phyloP scores from a whole-genome alignment of 1,140 invertebrate species.

The Tetramorium simillimum region DNA sequence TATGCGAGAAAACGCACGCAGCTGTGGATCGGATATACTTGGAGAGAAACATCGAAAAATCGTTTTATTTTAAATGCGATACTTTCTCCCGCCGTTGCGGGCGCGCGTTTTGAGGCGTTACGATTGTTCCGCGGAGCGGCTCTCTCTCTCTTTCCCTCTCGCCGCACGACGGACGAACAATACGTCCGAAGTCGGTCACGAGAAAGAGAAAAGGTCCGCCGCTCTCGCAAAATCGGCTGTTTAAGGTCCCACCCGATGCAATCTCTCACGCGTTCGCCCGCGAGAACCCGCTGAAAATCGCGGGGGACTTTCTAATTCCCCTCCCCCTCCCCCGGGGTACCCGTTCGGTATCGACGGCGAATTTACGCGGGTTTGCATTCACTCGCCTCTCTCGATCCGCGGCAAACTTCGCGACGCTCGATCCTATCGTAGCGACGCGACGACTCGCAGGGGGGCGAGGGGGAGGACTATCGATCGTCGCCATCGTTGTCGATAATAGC shows the following conservation, averaged over 20 bases:
- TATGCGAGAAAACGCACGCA: neutral
- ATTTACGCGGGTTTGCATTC: neutral
- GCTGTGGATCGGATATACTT: neutral
- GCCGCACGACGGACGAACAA: neutral
- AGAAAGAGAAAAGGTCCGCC: slow-evolving; percentile 34
- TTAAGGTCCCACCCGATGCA: slow-evolving; percentile 34
- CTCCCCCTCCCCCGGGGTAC: neutral
- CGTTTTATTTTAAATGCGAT: slow-evolving; percentile 12
- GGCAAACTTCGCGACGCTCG: neutral
- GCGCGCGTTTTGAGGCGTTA: neutral
- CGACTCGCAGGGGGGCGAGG: too few relatives aligned
- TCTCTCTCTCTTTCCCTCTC: neutral
- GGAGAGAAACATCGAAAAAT: neutral
- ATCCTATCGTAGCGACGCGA: neutral
- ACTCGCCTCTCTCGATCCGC: neutral
- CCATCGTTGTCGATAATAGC: neutral
- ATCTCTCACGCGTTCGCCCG: slow-evolving; percentile 18
- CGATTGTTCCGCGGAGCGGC: neutral
- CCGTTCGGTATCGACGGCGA: neutral
- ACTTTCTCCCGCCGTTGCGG: neutral
- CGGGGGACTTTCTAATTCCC: slow-evolving; percentile 42
- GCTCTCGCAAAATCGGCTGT: slow-evolving; percentile 24
- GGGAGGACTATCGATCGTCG: neutral
- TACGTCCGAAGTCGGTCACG: slow-evolving; percentile 33
- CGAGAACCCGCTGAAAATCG: slow-evolving; percentile 26